Conservation (phyloP, 2,797 vertebrate species). For the Cheirogaleus major region DNA sequence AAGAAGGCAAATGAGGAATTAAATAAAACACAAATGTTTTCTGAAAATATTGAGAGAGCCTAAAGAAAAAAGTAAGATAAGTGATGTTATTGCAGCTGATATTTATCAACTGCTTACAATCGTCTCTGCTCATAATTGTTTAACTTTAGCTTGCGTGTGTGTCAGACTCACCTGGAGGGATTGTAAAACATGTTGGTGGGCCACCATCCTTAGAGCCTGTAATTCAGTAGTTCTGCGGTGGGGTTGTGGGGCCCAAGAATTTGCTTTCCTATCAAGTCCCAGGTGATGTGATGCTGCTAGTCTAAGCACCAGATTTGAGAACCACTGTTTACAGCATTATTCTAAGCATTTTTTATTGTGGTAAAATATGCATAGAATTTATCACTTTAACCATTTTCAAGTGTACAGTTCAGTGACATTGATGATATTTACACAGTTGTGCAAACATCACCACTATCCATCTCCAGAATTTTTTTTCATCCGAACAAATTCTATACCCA, state of each 20-base stretch:
- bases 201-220: fast-evolving
- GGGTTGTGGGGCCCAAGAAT: neutral
- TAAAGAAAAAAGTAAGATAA: neutral
- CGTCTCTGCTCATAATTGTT: neutral
- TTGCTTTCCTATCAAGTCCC: neutral
- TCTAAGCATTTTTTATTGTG: neutral
- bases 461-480: neutral
- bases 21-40: neutral
- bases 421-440: too few relatives aligned
- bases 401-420: neutral
- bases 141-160: fast-evolving
- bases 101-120: neutral
- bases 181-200: fast-evolving
- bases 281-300: neutral
- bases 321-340: neutral
- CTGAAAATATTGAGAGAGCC: neutral
- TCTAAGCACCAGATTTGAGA: neutral
- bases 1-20: neutral
- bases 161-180: fast-evolving
- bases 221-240: neutral
- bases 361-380: neutral
- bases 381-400: neutral
- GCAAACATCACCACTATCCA: fast-evolving
- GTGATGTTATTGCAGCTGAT: neutral
- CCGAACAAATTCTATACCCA: neutral